phyloP scores from a whole-genome alignment of 2,797 vertebrate species.

The Spatula versicolor region DNA sequence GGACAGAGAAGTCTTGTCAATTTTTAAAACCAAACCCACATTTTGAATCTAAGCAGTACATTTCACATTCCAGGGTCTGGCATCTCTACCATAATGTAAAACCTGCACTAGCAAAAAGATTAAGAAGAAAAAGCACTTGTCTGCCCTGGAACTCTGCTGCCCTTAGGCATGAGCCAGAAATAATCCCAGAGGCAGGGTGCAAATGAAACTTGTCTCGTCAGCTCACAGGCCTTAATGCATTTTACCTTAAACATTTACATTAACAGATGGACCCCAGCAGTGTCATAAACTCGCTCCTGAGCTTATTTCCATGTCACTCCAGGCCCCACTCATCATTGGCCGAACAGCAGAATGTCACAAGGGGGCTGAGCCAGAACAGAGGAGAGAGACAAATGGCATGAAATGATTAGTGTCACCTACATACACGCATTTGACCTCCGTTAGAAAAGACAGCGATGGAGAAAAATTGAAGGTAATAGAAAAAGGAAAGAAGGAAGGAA shows the following conservation, averaged over 20 bases:
- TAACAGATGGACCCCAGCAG: slow-evolving; percentile 81
- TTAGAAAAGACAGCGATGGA: neutral
- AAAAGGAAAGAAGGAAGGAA: slow-evolving; percentile 6
- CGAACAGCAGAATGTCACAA: slow-evolving; percentile 59
- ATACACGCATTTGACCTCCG: slow-evolving; percentile 60
- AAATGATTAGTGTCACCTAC: slow-evolving; percentile 64
- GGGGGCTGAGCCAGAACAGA: slow-evolving; percentile 65
- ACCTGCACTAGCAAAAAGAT: neutral
- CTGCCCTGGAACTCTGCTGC: slow-evolving; percentile 41
- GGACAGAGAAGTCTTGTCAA: neutral
- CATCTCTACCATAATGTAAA: neutral
- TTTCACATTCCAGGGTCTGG: neutral
- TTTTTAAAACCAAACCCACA: slow-evolving; percentile 24
- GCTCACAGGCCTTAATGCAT: slow-evolving; percentile 66
- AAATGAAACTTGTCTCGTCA: slow-evolving; percentile 79
- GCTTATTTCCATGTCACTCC: slow-evolving; percentile 76
- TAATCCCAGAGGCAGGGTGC: slow-evolving; percentile 73
- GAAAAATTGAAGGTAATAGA: neutral
- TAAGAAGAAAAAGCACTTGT: slow-evolving; percentile 30
- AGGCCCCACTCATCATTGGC: slow-evolving; percentile 70
- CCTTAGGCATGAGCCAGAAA: slow-evolving; percentile 54
- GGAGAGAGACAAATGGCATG: slow-evolving; percentile 29
- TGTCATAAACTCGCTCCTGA: slow-evolving; percentile 77
- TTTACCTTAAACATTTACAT: slow-evolving; percentile 84
- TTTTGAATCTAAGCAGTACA: neutral